phyloP scores from a whole-genome alignment of 2,888 invertebrate genomes.

The Neria commutata region DNA sequence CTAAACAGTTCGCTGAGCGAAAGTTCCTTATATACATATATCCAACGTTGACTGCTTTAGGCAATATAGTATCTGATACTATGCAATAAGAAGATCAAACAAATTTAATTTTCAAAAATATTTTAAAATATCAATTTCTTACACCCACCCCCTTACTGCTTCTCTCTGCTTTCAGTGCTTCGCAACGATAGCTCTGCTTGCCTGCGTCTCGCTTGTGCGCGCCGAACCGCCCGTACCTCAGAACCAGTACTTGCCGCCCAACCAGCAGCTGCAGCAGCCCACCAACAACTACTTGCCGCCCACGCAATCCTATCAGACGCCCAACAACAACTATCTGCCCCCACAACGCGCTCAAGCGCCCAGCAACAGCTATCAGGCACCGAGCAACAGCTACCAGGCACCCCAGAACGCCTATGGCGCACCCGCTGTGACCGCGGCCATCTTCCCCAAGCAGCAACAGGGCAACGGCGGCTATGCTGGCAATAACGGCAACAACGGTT shows the following conservation, averaged over 20 bases:
- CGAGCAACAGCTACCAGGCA: slow-evolving; percentile 48
- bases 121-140: too few species aligned
- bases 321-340: slow-evolving; percentile 51
- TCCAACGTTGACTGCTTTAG: too few species aligned
- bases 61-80: too few species aligned
- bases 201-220: slow-evolving; percentile 52
- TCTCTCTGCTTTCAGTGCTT: slow-evolving; percentile 47
- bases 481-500: slow-evolving; percentile 32
- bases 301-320: slow-evolving; percentile 48
- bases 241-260: slow-evolving; percentile 62
- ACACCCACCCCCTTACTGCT: not conserved
- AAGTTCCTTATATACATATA: too few species aligned
- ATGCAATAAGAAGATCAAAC: too few species aligned
- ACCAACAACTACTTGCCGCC: slow-evolving; percentile 63
- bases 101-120: too few species aligned
- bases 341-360: slow-evolving; percentile 62
- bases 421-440: slow-evolving; percentile 65
- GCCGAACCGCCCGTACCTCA: slow-evolving; percentile 61
- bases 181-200: slow-evolving; percentile 57
- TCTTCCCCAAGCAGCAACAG: slow-evolving; percentile 57
- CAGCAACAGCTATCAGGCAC: slow-evolving; percentile 38
- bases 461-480: slow-evolving; percentile 36
- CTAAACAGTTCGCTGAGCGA: too few species aligned
- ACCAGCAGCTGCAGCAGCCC: slow-evolving; percentile 59
- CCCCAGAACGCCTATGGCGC: slow-evolving; percentile 64